A percentile compares a stretch with the other conserved stretches of the same genome.
phyloP scores from a whole-genome alignment of 2,113 vertebrate genomes.

The Lonchura striata region DNA sequence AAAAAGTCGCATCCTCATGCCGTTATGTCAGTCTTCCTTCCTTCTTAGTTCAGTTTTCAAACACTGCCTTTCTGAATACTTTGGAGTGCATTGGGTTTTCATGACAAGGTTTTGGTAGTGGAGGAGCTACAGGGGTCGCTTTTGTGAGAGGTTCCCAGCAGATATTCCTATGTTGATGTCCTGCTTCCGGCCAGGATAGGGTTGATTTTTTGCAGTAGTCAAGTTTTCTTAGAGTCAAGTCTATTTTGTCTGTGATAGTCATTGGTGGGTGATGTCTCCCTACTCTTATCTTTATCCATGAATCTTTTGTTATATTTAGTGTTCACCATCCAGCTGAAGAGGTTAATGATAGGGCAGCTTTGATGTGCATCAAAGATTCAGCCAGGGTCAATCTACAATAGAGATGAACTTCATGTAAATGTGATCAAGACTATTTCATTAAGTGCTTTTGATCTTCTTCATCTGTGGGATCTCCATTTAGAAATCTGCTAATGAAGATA shows the following conservation, averaged over 20 bases:
- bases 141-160: neutral
- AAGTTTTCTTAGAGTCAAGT: neutral
- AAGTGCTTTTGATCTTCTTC: neutral
- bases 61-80: neutral
- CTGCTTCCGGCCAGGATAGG: neutral
- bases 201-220: neutral
- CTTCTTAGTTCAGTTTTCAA: neutral
- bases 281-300: neutral
- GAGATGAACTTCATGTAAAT: neutral
- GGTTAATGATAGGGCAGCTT: neutral
- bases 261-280: neutral
- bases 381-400: neutral
- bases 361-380: neutral
- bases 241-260: neutral
- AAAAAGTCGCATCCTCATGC: neutral
- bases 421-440: neutral
- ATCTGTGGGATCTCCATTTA: neutral
- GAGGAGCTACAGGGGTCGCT: fast-evolving
- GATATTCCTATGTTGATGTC: neutral
- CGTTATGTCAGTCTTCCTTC: neutral
- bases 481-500: neutral
- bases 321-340: neutral
- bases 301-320: neutral
- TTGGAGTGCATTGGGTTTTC: neutral
- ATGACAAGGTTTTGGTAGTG: neutral